These are phyloP conservation scores for Euwallacea similis DNA, from an alignment of 1,140 invertebrate genomes.

Conservation along the genomic window DNA sequence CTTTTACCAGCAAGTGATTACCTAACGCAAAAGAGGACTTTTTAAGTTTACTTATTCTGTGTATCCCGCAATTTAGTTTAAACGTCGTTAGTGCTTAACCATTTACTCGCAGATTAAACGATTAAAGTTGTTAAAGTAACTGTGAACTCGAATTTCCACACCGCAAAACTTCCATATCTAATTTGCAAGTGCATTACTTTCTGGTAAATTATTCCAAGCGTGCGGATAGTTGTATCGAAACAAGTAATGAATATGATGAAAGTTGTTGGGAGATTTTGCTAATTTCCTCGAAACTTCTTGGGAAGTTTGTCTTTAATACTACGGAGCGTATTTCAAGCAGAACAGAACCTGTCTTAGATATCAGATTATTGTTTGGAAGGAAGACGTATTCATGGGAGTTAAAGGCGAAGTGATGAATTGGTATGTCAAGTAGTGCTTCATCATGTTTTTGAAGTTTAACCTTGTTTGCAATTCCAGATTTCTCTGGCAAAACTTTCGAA, in stretches of 20 bases:
- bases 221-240: not conserved
- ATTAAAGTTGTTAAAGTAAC: too few relatives aligned
- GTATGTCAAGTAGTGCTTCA: not conserved
- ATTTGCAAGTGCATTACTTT: slow-evolving; percentile 6
- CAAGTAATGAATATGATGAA: not conserved
- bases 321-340: not conserved
- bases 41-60: too few relatives aligned
- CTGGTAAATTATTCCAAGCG: slow-evolving; percentile 1
- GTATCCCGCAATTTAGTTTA: too few relatives aligned
- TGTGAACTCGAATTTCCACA: not conserved
- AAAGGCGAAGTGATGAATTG: not conserved
- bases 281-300: not conserved
- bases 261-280: not conserved
- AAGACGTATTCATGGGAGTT: not conserved
- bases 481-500: slow-evolving; percentile 3
- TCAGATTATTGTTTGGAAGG: not conserved
- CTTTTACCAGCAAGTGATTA: too few relatives aligned
- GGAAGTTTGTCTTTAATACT: not conserved
- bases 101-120: too few relatives aligned
- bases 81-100: too few relatives aligned
- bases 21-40: too few relatives aligned
- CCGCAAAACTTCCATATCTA: slow-evolving; percentile 2
- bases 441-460: slow-evolving; percentile 3
- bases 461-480: slow-evolving; percentile 7
- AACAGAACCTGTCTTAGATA: not conserved